phyloP scores from a whole-genome alignment of 2,888 invertebrate species.

The Rhogogaster chlorosoma region DNA sequence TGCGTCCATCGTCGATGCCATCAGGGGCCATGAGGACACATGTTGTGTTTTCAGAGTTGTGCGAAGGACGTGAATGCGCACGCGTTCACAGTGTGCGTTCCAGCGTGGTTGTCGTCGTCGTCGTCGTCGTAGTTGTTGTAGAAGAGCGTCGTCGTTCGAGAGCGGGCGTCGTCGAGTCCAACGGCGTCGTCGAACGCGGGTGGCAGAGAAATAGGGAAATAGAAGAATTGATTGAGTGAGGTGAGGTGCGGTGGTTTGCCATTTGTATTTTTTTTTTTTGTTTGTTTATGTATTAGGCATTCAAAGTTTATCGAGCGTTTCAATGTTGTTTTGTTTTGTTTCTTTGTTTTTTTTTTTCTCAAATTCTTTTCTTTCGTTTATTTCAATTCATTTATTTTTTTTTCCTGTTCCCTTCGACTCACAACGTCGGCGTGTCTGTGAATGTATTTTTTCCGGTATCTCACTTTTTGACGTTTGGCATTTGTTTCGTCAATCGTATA shows the following conservation, averaged over 20 bases:
- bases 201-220: conserved; percentile 76
- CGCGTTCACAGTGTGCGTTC: conserved; percentile 36
- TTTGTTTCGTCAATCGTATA: conserved; percentile 19
- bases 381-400: conserved; percentile 38
- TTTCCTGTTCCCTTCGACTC: conserved; percentile 47
- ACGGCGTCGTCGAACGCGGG: conserved; percentile 58
- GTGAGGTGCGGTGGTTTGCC: conserved; percentile 49
- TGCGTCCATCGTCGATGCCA: conserved; percentile 34
- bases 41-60: conserved; percentile 21
- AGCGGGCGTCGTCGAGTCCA: conserved; percentile 55
- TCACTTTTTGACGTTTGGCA: conserved; percentile 14
- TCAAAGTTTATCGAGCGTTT: conserved; percentile 26
- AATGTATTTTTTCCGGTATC: conserved; percentile 11
- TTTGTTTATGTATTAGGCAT: conserved; percentile 56
- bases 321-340: conserved; percentile 15
- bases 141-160: conserved; percentile 56
- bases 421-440: conserved; percentile 16
- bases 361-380: conserved; percentile 35
- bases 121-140: conserved; percentile 52
- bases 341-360: not conserved
- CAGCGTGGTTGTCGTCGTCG: conserved; percentile 57
- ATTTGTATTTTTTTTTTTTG: conserved; percentile 56
- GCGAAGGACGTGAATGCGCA: conserved; percentile 51
- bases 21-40: conserved; percentile 11
- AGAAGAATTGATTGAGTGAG: conserved; percentile 76